Base-by-base conservation (phyloP, 1,140 invertebrate genomes). In the Conus betulinus region DNA sequence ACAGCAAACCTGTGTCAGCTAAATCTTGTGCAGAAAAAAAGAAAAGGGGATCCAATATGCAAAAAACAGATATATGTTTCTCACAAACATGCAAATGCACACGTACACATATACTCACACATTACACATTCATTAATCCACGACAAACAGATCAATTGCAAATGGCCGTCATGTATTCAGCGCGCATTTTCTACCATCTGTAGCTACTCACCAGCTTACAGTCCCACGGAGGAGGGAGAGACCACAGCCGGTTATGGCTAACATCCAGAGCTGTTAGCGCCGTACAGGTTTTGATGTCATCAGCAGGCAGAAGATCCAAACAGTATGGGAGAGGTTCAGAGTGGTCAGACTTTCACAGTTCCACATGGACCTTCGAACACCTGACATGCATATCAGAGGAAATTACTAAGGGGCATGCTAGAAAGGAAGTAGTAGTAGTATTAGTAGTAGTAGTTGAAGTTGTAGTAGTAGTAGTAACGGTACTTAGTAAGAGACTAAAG, bases 241-340 rank as follows among this genome's bases (percentile, higher is more conserved):
- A 25, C 11, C n/a, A 53, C 23, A 88, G 82, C 51, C 74, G 11
- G 85, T 82, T 90, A 82, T 87, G 27, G 84, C 76, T 78, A 10
- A 87, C 15, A 67, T 89, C 78, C 82, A 88, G 60, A 27, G 74
- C 0, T 7, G 67, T 87, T 13, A 88, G 39, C 23, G 71, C 74
- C 39, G 15, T 2, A n/a, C 51, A 86, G 23, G 17, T 6, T 20
- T 57, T 78, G 71, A 87, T 25, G 8, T 86, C 84, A 23, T 87
- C 74, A 57, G 71, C 5, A 10, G 84, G 27, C 71, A 87, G 20
- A n/a, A 87, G 20, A 25, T 87, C 85, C 52, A 87, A 74, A 39
- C 10, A 3, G 71, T 87, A 53, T 87, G 71, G 6, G 85, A 87
- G 3, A 87, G 71, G 85, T 87, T 78, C 17, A 87, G 71, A 5